Evolutionary conservation across 92 coral and sea anemone genomes (phyloP).

Genomic region (Parazoanthus swiftii): DNA sequence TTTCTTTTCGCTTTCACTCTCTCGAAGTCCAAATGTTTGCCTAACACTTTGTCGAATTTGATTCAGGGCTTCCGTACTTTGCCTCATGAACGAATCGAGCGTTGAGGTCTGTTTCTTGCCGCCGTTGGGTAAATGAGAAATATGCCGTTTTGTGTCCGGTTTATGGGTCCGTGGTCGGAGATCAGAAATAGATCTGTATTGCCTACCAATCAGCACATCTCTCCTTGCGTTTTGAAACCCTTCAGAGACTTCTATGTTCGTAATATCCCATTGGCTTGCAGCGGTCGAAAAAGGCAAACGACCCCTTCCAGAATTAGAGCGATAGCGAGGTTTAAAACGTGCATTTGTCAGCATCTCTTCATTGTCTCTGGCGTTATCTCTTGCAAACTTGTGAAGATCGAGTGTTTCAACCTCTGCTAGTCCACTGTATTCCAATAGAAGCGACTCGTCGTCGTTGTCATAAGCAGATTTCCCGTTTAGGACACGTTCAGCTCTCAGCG

Average conservation of each 20-base stretch:
- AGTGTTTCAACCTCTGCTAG: conserved; percentile 86
- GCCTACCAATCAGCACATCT: conserved; percentile 35
- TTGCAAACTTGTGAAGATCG: conserved; percentile 63
- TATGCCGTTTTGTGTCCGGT: conserved; percentile 45
- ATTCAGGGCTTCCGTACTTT: conserved; percentile 83
- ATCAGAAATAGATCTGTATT: conserved; percentile 73
- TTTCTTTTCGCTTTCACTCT: conserved; percentile 34
- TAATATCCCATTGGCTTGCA: conserved; percentile 83
- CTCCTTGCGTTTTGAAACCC: conserved; percentile 43
- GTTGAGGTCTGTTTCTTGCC: conserved; percentile 52
- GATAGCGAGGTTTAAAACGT: conserved; percentile 26
- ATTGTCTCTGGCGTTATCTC: conserved; percentile 45
- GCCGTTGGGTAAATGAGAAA: conserved; percentile 64
- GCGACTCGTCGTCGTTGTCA: conserved; percentile 78
- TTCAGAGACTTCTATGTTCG: conserved; percentile 49
- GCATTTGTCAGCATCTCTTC: conserved; percentile 44
- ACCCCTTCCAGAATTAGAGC: background rate
- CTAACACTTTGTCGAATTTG: conserved; percentile 77
- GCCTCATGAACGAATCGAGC: conserved; percentile 76
- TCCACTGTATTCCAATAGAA: conserved; percentile 78
- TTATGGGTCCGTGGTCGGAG: conserved; percentile 47
- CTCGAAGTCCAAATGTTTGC: conserved; percentile 59
- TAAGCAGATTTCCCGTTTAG: conserved; percentile 81
- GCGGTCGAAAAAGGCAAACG: conserved; percentile 62
- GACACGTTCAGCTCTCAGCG: conserved; percentile 88